These are phyloP conservation scores for Delphinus delphis DNA, from an alignment of 2,113 vertebrate genomes.

Conservation along the genomic window DNA sequence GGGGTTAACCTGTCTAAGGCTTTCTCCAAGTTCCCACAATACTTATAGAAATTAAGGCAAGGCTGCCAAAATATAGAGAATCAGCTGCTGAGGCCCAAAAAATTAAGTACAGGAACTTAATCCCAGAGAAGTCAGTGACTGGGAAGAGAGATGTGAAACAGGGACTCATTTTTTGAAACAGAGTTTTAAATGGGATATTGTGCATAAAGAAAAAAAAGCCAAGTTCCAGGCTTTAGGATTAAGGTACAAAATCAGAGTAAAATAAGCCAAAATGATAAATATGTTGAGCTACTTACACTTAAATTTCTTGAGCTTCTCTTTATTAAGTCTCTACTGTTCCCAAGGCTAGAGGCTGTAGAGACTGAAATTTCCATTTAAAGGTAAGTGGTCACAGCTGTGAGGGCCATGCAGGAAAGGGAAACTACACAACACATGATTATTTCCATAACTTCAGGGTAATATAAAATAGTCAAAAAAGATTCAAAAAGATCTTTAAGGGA, in stretches of 20 bases:
- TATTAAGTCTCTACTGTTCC: background rate
- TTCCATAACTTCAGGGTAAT: background rate
- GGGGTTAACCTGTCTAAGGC: conserved; percentile 31
- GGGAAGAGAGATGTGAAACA: conserved; percentile 39
- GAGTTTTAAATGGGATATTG: conserved; percentile 20
- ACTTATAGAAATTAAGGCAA: conserved; percentile 30
- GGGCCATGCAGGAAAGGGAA: background rate
- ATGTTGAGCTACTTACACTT: background rate
- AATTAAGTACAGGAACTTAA: conserved; percentile 52
- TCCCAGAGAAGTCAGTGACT: conserved; percentile 27
- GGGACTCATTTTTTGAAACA: conserved; percentile 37
- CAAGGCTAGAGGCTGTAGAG: background rate
- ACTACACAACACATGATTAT: background rate
- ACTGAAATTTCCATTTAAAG: conserved; percentile 23
- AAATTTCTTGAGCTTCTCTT: conserved; percentile 8
- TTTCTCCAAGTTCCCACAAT: background rate
- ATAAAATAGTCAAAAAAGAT: background rate
- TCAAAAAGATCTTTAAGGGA: background rate
- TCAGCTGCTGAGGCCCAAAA: background rate
- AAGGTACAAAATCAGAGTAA: conserved; percentile 15
- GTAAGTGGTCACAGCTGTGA: background rate
- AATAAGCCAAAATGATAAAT: conserved; percentile 51
- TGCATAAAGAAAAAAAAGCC: background rate
- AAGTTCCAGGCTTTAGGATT: conserved; percentile 13
- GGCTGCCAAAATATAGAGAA: background rate